Conservation (phyloP, 2,888 invertebrate species). For the Cheilosia grossa region DNA sequence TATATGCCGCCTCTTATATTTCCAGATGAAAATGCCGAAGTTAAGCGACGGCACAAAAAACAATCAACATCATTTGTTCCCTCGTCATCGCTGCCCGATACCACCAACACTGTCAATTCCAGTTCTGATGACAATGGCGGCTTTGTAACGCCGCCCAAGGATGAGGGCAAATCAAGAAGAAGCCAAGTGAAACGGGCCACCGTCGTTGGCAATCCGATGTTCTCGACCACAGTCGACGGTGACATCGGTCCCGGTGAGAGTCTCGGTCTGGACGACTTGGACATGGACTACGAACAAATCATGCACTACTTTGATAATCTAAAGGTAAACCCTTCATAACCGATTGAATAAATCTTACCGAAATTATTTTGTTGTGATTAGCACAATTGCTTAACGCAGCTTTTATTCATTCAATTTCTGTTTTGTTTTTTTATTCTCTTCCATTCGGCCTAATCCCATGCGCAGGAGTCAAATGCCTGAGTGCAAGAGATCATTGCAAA, state of each 20-base stretch:
- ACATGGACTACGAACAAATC: conserved; percentile 98
- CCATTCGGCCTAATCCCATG: conserved; percentile 40
- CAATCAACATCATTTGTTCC: conserved; percentile 60
- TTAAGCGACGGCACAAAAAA: conserved; percentile 75
- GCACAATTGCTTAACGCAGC: conserved; percentile 62
- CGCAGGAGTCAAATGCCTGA: conserved; percentile 94
- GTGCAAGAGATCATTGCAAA: conserved; percentile 94
- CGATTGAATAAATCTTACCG: neutral
- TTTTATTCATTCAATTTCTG: conserved; percentile 62
- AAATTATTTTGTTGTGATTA: conserved; percentile 59
- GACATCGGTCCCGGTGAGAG: conserved; percentile 85
- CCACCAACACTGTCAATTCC: conserved; percentile 74
- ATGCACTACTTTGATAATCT: conserved; percentile 99
- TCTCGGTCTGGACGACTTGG: conserved; percentile 91
- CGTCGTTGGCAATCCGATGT: conserved; percentile 95
- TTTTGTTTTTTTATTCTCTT: conserved; percentile 64
- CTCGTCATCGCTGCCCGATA: conserved; percentile 61
- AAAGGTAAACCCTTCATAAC: conserved; percentile 87
- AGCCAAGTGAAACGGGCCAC: conserved; percentile 90
- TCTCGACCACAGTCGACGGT: conserved; percentile 85
- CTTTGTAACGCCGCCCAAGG: conserved; percentile 77
- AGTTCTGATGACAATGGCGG: conserved; percentile 78
- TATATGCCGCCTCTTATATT: neutral
- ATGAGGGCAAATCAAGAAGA: conserved; percentile 74
- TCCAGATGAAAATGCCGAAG: conserved; percentile 76